Evolutionary conservation across 2,797 vertebrate genomes (phyloP).

Genomic region (Acanthopagrus latus): DNA sequence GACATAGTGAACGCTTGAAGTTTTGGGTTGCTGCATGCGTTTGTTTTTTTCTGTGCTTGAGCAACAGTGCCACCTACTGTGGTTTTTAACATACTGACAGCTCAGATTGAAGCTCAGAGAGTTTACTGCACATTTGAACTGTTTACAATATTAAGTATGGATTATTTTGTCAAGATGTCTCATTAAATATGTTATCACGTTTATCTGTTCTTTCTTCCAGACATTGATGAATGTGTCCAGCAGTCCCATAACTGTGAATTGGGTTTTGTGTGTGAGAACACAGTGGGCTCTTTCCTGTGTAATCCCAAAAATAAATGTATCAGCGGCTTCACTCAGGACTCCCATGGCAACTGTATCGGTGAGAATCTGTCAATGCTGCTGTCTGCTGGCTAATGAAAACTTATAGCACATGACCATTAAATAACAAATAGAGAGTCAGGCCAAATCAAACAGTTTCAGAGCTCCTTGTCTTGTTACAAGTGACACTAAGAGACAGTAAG

Average conservation of each 20-base stretch:
- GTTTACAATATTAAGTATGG: background rate
- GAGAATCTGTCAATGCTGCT: constrained; percentile 61
- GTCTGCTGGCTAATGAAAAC: constrained; percentile 1
- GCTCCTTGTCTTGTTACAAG: background rate
- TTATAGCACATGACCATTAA: background rate
- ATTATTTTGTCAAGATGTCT: background rate
- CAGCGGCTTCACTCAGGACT: constrained; percentile 92
- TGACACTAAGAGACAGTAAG: background rate
- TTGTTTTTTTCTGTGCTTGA: constrained; percentile 55
- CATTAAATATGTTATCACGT: background rate
- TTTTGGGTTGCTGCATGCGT: background rate
- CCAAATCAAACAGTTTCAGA: background rate
- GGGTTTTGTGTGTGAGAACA: constrained; percentile 90
- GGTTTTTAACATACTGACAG: background rate
- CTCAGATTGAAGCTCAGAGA: background rate
- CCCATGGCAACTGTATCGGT: constrained; percentile 93
- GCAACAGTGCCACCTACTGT: constrained; percentile 84
- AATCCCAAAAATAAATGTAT: constrained; percentile 89
- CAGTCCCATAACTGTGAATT: constrained; percentile 86
- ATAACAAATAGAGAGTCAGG: background rate
- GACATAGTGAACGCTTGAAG: constrained; percentile 18
- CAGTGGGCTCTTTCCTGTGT: constrained; percentile 90
- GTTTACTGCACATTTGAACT: background rate
- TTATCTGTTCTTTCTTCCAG: constrained; percentile 75
- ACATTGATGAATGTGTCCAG: constrained; percentile 89